A percentile compares a stretch with the other conserved stretches of the same genome.
Evolutionary conservation across 1,140 invertebrate species (phyloP).

Genomic region (Drosophila dunni): DNA sequence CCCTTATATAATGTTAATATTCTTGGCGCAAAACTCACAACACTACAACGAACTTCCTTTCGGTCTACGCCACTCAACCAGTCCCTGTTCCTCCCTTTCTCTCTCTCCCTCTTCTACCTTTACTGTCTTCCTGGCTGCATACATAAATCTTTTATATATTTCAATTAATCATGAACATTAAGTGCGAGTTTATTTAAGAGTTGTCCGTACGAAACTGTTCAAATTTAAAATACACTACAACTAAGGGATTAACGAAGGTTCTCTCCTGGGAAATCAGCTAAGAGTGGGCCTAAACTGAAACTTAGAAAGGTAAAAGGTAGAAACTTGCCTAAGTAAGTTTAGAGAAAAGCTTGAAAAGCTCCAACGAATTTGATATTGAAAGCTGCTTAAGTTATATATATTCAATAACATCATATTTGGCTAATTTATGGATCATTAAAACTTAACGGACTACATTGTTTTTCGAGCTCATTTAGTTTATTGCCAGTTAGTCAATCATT

Average conservation of each 20-base stretch:
- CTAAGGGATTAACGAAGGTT: not conserved
- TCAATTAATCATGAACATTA: slow-evolving; percentile 39
- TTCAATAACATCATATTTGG: too few relatives aligned
- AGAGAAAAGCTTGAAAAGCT: too few relatives aligned
- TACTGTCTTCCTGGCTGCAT: not conserved
- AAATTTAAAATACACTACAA: slow-evolving; percentile 1
- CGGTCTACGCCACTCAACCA: not conserved
- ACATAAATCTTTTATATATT: slow-evolving; percentile 48
- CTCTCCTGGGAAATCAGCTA: too few relatives aligned
- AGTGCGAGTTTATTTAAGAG: slow-evolving; percentile 35
- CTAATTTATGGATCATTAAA: too few relatives aligned
- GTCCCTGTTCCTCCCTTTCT: not conserved
- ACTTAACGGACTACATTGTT: too few relatives aligned
- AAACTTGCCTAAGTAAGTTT: too few relatives aligned
- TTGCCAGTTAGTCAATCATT: too few relatives aligned
- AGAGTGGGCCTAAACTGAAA: too few relatives aligned
- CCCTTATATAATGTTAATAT: slow-evolving; percentile 30
- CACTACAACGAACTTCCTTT: not conserved
- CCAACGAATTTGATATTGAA: too few relatives aligned
- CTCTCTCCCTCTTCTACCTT: slow-evolving; percentile 1
- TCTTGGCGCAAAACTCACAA: slow-evolving; percentile 10
- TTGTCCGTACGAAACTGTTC: not conserved
- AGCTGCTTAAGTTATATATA: too few relatives aligned
- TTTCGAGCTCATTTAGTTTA: too few relatives aligned
- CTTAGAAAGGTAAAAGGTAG: too few relatives aligned